A percentile compares a stretch with the other conserved stretches of the same genome.
These are phyloP conservation scores for Vipera latastei DNA, from an alignment of 2,797 vertebrate species.

Conservation along the genomic window DNA sequence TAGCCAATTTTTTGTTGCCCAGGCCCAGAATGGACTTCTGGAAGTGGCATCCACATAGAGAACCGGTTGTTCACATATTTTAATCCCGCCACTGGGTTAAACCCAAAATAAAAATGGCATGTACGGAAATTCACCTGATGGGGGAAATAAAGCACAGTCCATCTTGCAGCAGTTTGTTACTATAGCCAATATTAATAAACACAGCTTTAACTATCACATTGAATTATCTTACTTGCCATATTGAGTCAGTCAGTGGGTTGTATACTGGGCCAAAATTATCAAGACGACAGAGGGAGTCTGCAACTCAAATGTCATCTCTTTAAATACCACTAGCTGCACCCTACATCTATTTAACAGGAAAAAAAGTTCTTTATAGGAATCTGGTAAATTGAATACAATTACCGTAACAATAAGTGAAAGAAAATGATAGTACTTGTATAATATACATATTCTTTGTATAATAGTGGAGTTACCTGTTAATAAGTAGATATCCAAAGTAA, in stretches of 20 bases:
- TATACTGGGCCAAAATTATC: not conserved
- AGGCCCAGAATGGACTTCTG: too few relatives aligned
- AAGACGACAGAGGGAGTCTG: not conserved
- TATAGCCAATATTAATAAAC: not conserved
- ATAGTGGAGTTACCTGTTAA: not conserved
- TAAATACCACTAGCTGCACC: not conserved
- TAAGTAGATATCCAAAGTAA: not conserved
- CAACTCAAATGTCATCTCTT: not conserved
- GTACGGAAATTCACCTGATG: not conserved
- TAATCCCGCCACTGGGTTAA: not conserved
- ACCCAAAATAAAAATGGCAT: not conserved
- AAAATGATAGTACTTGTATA: not conserved
- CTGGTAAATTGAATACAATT: not conserved
- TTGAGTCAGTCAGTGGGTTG: not conserved
- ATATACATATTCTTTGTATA: not conserved
- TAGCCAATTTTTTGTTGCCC: too few relatives aligned
- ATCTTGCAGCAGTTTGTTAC: not conserved
- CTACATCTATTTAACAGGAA: not conserved
- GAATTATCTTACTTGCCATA: not conserved
- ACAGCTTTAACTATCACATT: not conserved
- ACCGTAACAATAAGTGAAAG: not conserved
- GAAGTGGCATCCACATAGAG: too few relatives aligned
- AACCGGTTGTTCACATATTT: too few relatives aligned
- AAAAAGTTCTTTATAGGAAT: not conserved
- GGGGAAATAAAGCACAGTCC: not conserved